Base-by-base conservation (phyloP, 2,113 vertebrate species). In the Chaetops frenatus region DNA sequence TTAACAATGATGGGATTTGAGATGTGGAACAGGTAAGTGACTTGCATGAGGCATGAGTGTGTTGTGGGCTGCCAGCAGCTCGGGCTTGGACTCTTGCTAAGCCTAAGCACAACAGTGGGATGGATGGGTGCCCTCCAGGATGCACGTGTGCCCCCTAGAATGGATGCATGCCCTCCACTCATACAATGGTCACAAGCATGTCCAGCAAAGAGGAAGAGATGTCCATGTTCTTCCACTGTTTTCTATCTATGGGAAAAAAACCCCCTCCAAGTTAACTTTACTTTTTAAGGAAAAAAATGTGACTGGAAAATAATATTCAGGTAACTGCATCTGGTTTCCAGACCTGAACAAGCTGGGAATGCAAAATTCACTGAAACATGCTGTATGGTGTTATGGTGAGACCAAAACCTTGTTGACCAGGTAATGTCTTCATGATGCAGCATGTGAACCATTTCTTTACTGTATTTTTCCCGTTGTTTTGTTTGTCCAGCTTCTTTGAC, bases 181-280 rank as follows among this genome's bases (percentile, higher is more conserved):
- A 28, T 6, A 71, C 21, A 44, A 9, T 3, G 19, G n/a, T 80
- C 81, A 33, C 5, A 15, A 7, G 17, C 7, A n/a, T 0, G 3
- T 3, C 25, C 0, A 6, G 64, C 21, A 14, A 81, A 69, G 69
- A 10, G 28, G 23, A 36, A 81, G 57, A 60, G n/a, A 44, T 9
- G 10, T 7, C 27, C 21, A 19, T 21, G 24, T 28, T 81, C 42
- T 67, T 60, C 29, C 51, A 42, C 42, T 1, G 0, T 72, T 87
- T 87, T 48, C 36, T 6, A 4, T 33, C 73, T 35, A 14, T 19
- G 24, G 27, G 22, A 7, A 65, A 86, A 54, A 22, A 86, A 66
- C 4, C 2, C 5, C 25, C 6, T 61, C 44, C 23, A 65, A 40
- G 20, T 50, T n/a, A 40, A 44, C 20, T 33, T 58, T 7, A 73